Evolutionary conservation across 2,797 vertebrate genomes (phyloP).

Genomic region (Otus scops): DNA sequence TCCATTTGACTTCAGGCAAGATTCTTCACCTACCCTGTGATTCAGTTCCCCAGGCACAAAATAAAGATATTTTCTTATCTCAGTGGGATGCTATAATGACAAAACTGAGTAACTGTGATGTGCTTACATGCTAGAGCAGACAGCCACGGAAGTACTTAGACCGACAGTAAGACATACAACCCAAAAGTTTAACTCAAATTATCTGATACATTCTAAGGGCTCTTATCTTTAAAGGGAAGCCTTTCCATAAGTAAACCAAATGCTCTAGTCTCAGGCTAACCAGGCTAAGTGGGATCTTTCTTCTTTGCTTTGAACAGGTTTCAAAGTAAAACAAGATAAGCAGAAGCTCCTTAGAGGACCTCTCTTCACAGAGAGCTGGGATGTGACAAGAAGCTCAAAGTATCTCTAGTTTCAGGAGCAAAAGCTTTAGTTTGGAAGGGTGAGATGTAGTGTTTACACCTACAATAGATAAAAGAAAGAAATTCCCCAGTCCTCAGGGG

Average conservation of each 20-base stretch:
- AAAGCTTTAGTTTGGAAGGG: conserved; percentile 44
- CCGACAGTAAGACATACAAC: not conserved
- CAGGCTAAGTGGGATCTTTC: conserved; percentile 64
- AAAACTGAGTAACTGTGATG: conserved; percentile 46
- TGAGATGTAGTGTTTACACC: conserved; percentile 43
- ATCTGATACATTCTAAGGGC: conserved; percentile 53
- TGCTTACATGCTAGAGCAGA: not conserved
- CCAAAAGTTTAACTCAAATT: conserved; percentile 59
- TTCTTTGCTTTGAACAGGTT: conserved; percentile 72
- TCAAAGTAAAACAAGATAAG: conserved; percentile 79
- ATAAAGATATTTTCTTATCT: conserved; percentile 52
- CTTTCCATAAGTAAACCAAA: conserved; percentile 58
- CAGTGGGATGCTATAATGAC: conserved; percentile 2
- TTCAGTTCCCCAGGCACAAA: conserved; percentile 3
- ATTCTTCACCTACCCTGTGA: conserved; percentile 13
- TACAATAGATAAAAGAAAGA: conserved; percentile 65
- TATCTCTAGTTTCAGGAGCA: conserved; percentile 63
- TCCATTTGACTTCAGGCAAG: not conserved
- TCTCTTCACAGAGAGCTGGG: conserved; percentile 58
- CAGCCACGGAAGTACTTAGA: conserved; percentile 31
- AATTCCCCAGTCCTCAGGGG: not conserved
- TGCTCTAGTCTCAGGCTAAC: conserved; percentile 46
- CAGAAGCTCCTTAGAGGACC: conserved; percentile 64
- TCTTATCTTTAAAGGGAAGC: conserved; percentile 67
- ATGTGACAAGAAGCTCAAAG: conserved; percentile 64